Conservation (phyloP, 2,888 invertebrate species). For the Phasia obesa region DNA sequence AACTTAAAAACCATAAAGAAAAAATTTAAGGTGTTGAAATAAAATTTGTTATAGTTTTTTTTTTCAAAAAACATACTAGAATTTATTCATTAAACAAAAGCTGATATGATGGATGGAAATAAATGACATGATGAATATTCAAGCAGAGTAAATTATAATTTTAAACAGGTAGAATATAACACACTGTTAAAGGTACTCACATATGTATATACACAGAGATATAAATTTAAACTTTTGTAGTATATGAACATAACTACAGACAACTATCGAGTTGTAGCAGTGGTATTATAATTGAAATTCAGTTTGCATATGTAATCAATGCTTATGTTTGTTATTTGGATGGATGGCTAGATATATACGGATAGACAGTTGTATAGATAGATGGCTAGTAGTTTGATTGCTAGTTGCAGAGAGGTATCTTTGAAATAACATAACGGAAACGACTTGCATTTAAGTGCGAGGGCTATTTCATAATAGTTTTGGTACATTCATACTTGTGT, state of each 20-base stretch:
- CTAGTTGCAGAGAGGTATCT: constrained; percentile 6
- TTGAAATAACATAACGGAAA: not conserved
- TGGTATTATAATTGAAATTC: constrained; percentile 66
- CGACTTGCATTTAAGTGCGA: not conserved
- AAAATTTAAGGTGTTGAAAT: constrained; percentile 47
- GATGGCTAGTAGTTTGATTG: constrained; percentile 36
- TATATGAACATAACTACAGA: not conserved
- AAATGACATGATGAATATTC: constrained; percentile 50
- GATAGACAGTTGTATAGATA: constrained; percentile 15
- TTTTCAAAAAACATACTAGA: not conserved
- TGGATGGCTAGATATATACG: constrained; percentile 25
- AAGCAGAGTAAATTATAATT: constrained; percentile 61
- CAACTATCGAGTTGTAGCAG: constrained; percentile 6
- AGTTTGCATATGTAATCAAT: constrained; percentile 69
- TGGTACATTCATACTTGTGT: too few relatives aligned
- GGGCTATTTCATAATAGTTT: too few relatives aligned
- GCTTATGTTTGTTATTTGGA: constrained; percentile 64
- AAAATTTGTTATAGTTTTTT: constrained; percentile 12
- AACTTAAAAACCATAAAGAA: constrained; percentile 10
- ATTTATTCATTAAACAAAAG: constrained; percentile 4
- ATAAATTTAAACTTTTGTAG: not conserved
- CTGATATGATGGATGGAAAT: constrained; percentile 32
- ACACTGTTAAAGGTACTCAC: not conserved
- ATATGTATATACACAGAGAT: too few relatives aligned
- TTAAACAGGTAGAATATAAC: constrained; percentile 41